Percentiles rank a stretch among this genome's conserved stretches.
phyloP scores from a whole-genome alignment of 2,888 invertebrate species.

The Idaea biselata region DNA sequence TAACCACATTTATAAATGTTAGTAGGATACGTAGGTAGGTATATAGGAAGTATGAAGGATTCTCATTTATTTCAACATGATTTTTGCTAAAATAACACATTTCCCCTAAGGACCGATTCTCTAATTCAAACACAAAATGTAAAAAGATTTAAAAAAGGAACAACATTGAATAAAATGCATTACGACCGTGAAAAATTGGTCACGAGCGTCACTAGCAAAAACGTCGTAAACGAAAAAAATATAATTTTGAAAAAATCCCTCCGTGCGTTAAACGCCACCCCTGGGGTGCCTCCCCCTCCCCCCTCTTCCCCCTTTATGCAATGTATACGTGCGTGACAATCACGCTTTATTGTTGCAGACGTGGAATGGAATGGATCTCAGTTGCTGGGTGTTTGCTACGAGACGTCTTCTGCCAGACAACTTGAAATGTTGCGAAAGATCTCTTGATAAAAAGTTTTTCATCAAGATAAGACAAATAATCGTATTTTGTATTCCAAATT shows the following conservation, averaged over 20 bases:
- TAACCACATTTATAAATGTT: too few relatives aligned
- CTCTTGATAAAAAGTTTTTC: background rate
- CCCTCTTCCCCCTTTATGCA: constrained; percentile 60
- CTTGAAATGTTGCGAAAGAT: constrained; percentile 15
- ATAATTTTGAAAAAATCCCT: constrained; percentile 55
- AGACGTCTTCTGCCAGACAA: constrained; percentile 20
- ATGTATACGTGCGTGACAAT: constrained; percentile 78
- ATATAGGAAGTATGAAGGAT: too few relatives aligned
- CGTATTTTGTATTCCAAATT: too few relatives aligned
- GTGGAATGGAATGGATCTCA: constrained; percentile 66
- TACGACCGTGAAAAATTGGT: constrained; percentile 25
- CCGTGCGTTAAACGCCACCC: constrained; percentile 61
- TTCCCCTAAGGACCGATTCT: background rate
- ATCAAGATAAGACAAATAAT: too few relatives aligned
- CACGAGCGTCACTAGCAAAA: constrained; percentile 27
- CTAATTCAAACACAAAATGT: background rate
- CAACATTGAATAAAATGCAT: constrained; percentile 2
- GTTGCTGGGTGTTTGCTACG: constrained; percentile 36
- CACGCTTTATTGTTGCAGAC: constrained; percentile 69
- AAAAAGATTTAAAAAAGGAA: background rate
- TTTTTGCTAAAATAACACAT: background rate
- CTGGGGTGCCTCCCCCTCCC: constrained; percentile 24
- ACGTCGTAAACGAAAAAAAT: constrained; percentile 45
- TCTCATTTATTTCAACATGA: too few relatives aligned
- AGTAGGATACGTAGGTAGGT: too few relatives aligned